Conservation (phyloP, 2,888 invertebrate genomes). For the Apodemia hepburni region DNA sequence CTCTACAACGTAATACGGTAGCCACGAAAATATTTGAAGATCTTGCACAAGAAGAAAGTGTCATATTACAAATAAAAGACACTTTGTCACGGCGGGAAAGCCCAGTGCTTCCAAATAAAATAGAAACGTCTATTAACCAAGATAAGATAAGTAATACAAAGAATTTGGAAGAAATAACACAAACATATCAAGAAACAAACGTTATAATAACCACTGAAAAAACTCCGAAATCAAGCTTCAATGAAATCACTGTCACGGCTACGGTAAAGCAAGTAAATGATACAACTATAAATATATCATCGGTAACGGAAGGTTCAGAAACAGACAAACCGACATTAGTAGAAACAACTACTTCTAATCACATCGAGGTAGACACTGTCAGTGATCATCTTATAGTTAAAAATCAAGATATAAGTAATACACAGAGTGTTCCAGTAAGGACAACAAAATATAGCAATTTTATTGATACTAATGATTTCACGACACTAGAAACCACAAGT, state of each 20-base stretch:
- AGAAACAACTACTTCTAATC: not conserved
- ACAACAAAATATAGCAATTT: too few relatives aligned
- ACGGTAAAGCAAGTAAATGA: constrained; percentile 8
- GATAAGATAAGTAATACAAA: not conserved
- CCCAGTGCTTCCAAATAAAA: constrained; percentile 24
- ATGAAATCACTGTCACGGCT: constrained; percentile 1
- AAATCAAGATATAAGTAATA: not conserved
- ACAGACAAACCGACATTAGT: not conserved
- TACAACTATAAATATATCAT: not conserved
- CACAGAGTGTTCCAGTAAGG: too few relatives aligned
- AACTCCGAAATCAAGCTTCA: not conserved
- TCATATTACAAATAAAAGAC: constrained; percentile 41
- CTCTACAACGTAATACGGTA: constrained; percentile 37
- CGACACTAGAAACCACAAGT: not conserved
- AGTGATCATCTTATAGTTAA: not conserved
- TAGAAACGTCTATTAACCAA: constrained; percentile 6
- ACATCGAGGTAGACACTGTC: not conserved
- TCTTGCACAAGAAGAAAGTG: constrained; percentile 42
- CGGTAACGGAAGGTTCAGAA: not conserved
- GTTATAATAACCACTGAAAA: not conserved
- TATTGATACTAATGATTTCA: not conserved
- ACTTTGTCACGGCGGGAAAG: constrained; percentile 38
- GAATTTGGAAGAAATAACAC: not conserved
- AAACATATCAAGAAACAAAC: not conserved
- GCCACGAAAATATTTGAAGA: constrained; percentile 35